These are phyloP conservation scores for Branchinecta lynchi DNA, from an alignment of 1,140 invertebrate genomes.

Conservation along the genomic window DNA sequence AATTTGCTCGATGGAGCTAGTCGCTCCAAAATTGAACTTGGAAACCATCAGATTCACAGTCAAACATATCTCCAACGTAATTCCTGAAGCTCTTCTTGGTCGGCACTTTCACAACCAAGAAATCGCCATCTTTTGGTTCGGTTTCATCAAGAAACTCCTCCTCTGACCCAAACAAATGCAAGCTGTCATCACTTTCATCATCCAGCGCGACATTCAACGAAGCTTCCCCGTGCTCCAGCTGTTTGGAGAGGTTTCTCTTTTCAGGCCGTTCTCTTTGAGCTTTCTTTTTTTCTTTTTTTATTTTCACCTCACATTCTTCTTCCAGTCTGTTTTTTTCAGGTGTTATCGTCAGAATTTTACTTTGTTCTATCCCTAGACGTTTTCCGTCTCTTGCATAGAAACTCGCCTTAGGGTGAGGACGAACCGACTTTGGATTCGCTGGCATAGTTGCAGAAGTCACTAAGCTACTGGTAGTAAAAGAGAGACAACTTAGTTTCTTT, in stretches of 20 bases:
- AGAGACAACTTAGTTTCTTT: too few species aligned
- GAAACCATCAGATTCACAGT: conserved; percentile 11
- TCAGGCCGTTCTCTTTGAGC: background rate
- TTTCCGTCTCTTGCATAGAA: too few species aligned
- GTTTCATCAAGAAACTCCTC: conserved; percentile 1
- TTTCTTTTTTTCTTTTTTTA: background rate
- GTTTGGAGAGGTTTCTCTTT: conserved; percentile 10
- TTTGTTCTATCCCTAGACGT: background rate
- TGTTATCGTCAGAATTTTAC: background rate
- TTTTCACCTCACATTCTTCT: conserved; percentile 1
- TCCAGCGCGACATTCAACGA: background rate
- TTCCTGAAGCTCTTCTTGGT: background rate
- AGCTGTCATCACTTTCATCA: conserved; percentile 4
- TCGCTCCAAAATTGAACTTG: background rate
- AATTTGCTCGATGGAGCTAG: conserved; percentile 1
- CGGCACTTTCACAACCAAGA: conserved; percentile 3
- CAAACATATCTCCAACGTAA: background rate
- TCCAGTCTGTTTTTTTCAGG: background rate
- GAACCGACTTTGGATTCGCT: background rate
- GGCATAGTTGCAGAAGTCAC: background rate
- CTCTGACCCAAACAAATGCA: background rate
- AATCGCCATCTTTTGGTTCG: background rate
- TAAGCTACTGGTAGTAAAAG: background rate
- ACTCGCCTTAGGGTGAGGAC: conserved; percentile 1
- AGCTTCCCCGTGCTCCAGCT: background rate